Base-by-base conservation (phyloP, 2,113 vertebrate genomes). In the Larimichthys crocea region DNA sequence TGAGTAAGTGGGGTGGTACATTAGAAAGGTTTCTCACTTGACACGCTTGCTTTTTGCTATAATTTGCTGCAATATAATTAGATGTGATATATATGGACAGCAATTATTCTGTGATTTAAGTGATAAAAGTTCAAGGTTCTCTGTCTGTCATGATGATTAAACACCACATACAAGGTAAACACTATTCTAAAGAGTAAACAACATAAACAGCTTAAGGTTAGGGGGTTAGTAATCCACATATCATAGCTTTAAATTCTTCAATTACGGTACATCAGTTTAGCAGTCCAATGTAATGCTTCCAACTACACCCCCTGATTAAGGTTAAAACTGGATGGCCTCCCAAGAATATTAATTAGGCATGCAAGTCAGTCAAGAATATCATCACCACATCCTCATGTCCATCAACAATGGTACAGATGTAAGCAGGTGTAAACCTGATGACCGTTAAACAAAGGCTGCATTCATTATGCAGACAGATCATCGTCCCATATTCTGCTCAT, bases 401-500 rank as follows among this genome's bases (percentile, higher is more conserved):
- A 90, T 93, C 87, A 93, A 86, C 91, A 88, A 52, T 53, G 46
- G 71, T 88, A 94, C 91, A 86, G 81, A 86, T 93, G 92, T 92
- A 90, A 90, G 76, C 79, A 61, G 75, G 57, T 52, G 85, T 88
- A 89, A 93, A 91, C 82, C 84, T 81, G 86, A 70, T 83, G 84
- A 91, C 91, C 50, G 65, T 89, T 89, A 81, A 91, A 91, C 84
- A 86, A 90, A 92, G 88, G 83, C 19, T 49, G n/a, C 88, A 91
- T 93, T 94, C 86, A 94, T 92, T 94, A 93, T 94, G 91, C 89
- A 92, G 66, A 88, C 35, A 59, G 84, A 88, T 89, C 86, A 92
- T 92, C 69, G 19, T 50, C 68, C 26, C 53, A 22, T 71, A 78
- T 83, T 79, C 68, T 61, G 71, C 59, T 89, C 56, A 92, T 93